phyloP scores from a whole-genome alignment of 1,140 invertebrate species.

The Zeugodacus cucurbitae region DNA sequence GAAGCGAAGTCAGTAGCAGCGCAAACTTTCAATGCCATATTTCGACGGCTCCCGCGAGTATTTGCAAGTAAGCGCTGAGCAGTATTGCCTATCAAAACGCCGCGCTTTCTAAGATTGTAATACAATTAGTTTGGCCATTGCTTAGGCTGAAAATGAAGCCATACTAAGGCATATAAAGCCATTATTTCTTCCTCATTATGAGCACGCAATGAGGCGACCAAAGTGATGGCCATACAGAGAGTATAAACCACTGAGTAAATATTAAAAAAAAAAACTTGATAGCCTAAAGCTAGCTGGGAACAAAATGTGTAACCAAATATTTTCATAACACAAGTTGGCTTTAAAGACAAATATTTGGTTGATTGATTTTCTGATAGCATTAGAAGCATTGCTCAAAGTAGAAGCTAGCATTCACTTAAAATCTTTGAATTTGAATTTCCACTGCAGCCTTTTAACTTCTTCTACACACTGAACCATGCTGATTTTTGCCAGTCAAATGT shows the following conservation, averaged over 20 bases:
- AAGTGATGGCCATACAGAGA: neutral
- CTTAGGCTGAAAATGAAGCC: neutral
- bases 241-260: neutral
- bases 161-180: neutral
- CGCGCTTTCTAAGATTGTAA: neutral
- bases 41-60: neutral
- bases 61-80: neutral
- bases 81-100: neutral
- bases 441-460: too few relatives aligned
- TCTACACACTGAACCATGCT: too few relatives aligned
- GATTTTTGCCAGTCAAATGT: neutral
- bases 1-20: neutral
- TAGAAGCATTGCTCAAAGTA: too few relatives aligned
- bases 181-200: neutral
- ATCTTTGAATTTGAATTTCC: too few relatives aligned
- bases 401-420: too few relatives aligned
- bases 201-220: neutral
- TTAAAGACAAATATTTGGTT: too few relatives aligned
- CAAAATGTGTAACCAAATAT: too few relatives aligned
- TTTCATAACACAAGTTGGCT: too few relatives aligned
- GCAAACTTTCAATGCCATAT: too few relatives aligned
- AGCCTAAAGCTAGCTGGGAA: neutral
- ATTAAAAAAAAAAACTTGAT: neutral
- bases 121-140: neutral
- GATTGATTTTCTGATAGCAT: too few relatives aligned